Evolutionary conservation across 2,888 invertebrate genomes (phyloP), one percentile per base, ranked within the genome.

Genomic region (Ectemnius continuus): DNA sequence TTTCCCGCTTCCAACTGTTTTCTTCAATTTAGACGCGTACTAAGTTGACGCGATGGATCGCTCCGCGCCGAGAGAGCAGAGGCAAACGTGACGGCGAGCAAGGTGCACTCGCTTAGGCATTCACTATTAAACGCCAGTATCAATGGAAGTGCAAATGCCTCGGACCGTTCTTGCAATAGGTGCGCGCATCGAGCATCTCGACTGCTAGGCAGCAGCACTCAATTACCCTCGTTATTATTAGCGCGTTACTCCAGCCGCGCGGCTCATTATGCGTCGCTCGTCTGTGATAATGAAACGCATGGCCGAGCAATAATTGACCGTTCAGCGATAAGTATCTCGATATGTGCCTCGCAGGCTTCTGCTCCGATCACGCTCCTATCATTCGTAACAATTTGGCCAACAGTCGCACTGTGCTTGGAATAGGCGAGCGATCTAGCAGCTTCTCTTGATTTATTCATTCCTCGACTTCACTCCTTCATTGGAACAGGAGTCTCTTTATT

Each of bases 221-320:
- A 82, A 87, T 87, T 86, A 85, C 84, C 76, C 70, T 75, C 78
- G 84, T 85, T 86, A 87, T 86, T 86, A 86, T 87, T 87, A 86
- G 85, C 82, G 78, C 68, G 82, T 75, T 84, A 75, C 82, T 79
- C 76, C 79, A 75, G 73, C 73, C 62, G 70, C 62, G 70, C 61
- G 71, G 75, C 84, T 83, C 83, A 83, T 83, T 83, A 83, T 80
- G 73, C 75, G 70, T 60, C 67, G 65, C 75, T 76, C 75, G 64
- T 63, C 75, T 57, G 46, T 62, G 78, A 82, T 83, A 82, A 78
- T 78, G 69, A 81, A 78, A 77, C 73, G 73, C 79, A 76, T 67
- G 75, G 72, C 52, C 81, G 75, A 70, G 64, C 70, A 79, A 74
- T 76, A 82, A 81, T 36, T 68, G 82, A 84, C 76, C 81, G 75